Conservation (phyloP, 2,888 invertebrate genomes). For the Campoplex capitator region DNA sequence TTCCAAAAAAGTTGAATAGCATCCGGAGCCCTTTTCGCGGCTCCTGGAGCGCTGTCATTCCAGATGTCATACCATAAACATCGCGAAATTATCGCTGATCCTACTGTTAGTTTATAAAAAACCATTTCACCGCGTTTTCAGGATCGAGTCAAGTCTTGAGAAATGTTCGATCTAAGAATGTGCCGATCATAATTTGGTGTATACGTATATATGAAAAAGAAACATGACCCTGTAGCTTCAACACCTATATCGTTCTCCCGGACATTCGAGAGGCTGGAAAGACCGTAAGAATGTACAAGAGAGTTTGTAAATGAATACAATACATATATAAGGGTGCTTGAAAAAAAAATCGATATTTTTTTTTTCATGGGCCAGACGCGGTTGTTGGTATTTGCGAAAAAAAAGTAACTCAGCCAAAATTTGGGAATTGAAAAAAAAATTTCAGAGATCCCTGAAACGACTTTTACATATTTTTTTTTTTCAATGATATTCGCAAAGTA, state of each 20-base stretch:
- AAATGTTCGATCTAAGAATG: conserved; percentile 32
- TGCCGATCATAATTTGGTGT: conserved; percentile 55
- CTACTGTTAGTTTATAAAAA: conserved; percentile 10
- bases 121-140: conserved; percentile 23
- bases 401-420: no score
- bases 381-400: no score
- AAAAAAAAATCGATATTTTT: no score
- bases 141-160: conserved; percentile 69
- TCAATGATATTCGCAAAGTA: no score
- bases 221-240: conserved; percentile 78
- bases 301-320: not conserved
- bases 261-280: conserved; percentile 15
- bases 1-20: not conserved
- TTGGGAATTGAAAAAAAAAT: no score
- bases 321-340: not conserved
- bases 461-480: no score
- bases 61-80: conserved; percentile 77
- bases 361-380: no score
- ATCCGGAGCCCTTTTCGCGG: conserved; percentile 20
- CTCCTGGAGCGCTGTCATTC: conserved; percentile 35
- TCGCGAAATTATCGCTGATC: conserved; percentile 76
- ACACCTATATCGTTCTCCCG: conserved; percentile 74
- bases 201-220: conserved; percentile 68
- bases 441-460: no score
- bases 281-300: not conserved